Conservation (phyloP, 1,140 invertebrate genomes). For the Phymorhynchus buccinoides region DNA sequence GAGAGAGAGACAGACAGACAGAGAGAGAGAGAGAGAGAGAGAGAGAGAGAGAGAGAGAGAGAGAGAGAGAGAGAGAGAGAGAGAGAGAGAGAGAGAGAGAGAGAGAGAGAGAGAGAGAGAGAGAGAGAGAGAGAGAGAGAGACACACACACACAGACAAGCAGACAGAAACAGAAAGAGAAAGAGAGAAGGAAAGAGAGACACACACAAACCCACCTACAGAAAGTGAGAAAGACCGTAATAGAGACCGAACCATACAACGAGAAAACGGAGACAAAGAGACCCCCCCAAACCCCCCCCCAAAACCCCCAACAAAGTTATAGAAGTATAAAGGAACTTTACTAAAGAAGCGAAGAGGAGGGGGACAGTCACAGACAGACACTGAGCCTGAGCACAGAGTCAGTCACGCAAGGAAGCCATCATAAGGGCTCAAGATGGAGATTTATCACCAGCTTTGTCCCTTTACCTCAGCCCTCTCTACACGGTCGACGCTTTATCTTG, state of each 20-base stretch:
- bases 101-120: constrained; percentile 5
- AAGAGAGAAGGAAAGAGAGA: too few relatives aligned
- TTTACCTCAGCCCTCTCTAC: neutral
- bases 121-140: neutral
- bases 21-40: neutral
- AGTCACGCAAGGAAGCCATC: constrained; percentile 21
- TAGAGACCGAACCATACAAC: too few relatives aligned
- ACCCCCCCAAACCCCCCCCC: too few relatives aligned
- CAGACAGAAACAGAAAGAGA: too few relatives aligned
- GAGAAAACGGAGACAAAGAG: too few relatives aligned
- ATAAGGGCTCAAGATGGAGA: constrained; percentile 2
- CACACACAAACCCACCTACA: too few relatives aligned
- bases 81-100: neutral
- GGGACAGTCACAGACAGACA: too few relatives aligned
- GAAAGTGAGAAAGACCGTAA: too few relatives aligned
- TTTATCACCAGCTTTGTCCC: constrained; percentile 15
- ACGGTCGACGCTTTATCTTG: neutral
- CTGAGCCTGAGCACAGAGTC: neutral
- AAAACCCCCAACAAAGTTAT: too few relatives aligned
- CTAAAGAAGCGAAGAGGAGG: too few relatives aligned
- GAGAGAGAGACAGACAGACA: neutral
- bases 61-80: neutral
- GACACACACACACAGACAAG: neutral
- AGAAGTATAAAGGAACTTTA: too few relatives aligned
- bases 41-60: neutral